Conservation (phyloP, 2,113 vertebrate species). For the Tragelaphus strepsiceros region DNA sequence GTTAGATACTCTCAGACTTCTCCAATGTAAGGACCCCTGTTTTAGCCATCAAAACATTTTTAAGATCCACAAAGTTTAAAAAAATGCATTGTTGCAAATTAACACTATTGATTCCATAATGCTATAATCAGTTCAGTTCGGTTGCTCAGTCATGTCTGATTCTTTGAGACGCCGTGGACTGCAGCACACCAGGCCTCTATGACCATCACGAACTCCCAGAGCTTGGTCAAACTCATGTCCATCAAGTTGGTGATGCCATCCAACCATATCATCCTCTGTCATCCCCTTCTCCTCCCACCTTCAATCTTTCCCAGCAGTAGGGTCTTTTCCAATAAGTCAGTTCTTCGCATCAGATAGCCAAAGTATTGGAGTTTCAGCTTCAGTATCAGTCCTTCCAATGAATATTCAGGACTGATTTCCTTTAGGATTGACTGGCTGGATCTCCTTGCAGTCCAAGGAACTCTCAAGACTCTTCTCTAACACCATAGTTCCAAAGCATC, state of each 20-base stretch:
- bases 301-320: background rate
- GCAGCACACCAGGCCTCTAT: background rate
- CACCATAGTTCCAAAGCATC: background rate
- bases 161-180: background rate
- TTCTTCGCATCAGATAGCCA: background rate
- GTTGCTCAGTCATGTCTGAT: background rate
- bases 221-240: background rate
- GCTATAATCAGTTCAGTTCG: background rate
- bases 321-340: background rate
- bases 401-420: background rate
- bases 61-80: background rate
- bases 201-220: background rate
- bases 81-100: background rate
- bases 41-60: background rate
- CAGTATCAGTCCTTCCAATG: background rate
- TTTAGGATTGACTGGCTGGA: background rate
- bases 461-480: background rate
- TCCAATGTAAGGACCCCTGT: background rate
- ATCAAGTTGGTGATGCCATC: background rate
- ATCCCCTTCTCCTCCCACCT: background rate
- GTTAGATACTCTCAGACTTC: constrained; percentile 9
- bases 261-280: background rate
- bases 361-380: background rate
- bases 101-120: background rate
- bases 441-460: background rate